These are phyloP conservation scores for Mesorhabditis sp. DNA, from an alignment of 2,888 invertebrate species.

Conservation along the genomic window DNA sequence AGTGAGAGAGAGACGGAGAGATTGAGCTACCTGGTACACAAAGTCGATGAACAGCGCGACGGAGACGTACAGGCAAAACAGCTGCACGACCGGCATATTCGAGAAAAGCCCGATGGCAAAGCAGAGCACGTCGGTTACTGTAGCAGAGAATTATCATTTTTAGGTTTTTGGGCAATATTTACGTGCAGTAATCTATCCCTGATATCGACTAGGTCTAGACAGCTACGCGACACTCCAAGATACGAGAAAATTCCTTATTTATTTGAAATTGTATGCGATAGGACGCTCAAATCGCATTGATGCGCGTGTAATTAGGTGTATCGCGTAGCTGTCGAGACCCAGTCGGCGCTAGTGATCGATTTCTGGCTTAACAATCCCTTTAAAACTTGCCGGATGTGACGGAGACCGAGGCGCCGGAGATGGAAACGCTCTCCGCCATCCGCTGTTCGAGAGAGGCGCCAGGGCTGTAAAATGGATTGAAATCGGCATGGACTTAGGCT, in stretches of 20 bases:
- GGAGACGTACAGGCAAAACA: slow-evolving; percentile 53
- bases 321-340: too few relatives aligned
- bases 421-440: slow-evolving; percentile 34
- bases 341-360: too few relatives aligned
- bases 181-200: slow-evolving; percentile 25
- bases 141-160: slow-evolving; percentile 33
- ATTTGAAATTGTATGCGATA: slow-evolving; percentile 11
- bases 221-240: too few relatives aligned
- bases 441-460: slow-evolving; percentile 33
- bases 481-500: too few relatives aligned
- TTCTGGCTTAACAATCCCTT: neutral
- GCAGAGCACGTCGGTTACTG: slow-evolving; percentile 49
- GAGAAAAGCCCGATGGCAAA: slow-evolving; percentile 54
- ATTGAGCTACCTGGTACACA: slow-evolving; percentile 40
- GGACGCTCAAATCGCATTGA: too few relatives aligned
- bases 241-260: slow-evolving; percentile 15
- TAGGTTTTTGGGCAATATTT: slow-evolving; percentile 28
- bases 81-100: slow-evolving; percentile 52
- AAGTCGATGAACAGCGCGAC: slow-evolving; percentile 52
- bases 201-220: too few relatives aligned
- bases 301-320: too few relatives aligned
- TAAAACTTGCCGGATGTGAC: slow-evolving; percentile 32
- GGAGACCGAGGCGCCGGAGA: slow-evolving; percentile 42
- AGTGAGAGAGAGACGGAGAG: neutral
- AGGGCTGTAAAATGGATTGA: slow-evolving; percentile 22